Conservation (phyloP, 2,888 invertebrate species). For the Slavum lentiscoides region DNA sequence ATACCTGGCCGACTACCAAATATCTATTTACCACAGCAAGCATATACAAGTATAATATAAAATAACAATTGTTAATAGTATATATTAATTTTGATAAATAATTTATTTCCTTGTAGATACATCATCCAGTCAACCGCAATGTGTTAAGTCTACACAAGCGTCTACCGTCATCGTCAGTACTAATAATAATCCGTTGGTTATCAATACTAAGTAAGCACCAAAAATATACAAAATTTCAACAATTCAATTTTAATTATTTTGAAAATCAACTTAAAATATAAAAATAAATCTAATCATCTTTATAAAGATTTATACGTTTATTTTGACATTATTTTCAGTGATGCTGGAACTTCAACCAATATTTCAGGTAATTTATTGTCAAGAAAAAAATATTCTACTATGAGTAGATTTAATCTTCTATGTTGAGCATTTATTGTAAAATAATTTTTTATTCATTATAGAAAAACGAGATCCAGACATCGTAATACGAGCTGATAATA, state of each 20-base stretch:
- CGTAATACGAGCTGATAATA: constrained; percentile 46
- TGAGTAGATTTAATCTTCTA: too few relatives aligned
- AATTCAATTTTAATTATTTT: constrained; percentile 2
- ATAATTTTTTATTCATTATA: not conserved
- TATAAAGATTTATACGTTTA: not conserved
- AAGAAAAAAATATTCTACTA: not conserved
- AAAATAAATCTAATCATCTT: not conserved
- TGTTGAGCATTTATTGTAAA: not conserved
- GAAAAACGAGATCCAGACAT: constrained; percentile 48
- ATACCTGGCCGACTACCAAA: constrained; percentile 42
- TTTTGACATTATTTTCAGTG: constrained; percentile 8
- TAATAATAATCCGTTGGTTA: constrained; percentile 34
- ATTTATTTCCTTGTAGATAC: constrained; percentile 16
- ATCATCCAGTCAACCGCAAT: constrained; percentile 30
- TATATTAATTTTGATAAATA: not conserved
- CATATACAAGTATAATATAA: constrained; percentile 23
- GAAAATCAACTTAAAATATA: too few relatives aligned
- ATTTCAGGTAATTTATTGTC: constrained; percentile 21
- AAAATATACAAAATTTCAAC: too few relatives aligned
- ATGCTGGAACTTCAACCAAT: constrained; percentile 8
- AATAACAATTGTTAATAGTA: not conserved
- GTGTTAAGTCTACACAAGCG: constrained; percentile 28
- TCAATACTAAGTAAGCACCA: constrained; percentile 32
- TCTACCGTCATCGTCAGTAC: constrained; percentile 50
- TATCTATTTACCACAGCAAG: constrained; percentile 41